Evolutionary conservation across 2,113 vertebrate species (phyloP).

Genomic region (Vulpes ferrilata): DNA sequence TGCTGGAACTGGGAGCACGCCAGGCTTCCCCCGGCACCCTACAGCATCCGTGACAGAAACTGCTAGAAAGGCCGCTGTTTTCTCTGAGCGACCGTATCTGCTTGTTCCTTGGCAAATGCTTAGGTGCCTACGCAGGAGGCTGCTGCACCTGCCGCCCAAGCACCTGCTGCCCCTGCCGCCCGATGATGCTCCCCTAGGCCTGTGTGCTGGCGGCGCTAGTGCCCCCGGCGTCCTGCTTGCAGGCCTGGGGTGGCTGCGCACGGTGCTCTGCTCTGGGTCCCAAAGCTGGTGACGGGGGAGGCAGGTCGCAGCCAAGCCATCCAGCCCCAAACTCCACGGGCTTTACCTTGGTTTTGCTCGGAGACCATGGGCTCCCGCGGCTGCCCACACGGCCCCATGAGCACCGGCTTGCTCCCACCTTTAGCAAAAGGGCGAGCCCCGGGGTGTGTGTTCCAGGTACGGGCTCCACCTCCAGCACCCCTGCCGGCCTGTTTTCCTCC

Average conservation of each 20-base stretch:
- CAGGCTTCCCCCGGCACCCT: too few relatives aligned
- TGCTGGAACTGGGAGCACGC: too few relatives aligned
- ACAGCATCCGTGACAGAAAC: background rate
- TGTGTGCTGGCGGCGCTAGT: too few relatives aligned
- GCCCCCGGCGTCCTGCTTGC: background rate
- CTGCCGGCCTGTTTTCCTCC: background rate
- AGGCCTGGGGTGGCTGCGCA: background rate
- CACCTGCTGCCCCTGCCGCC: too few relatives aligned
- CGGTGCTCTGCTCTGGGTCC: background rate
- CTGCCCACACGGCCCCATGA: background rate
- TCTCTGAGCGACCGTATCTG: background rate
- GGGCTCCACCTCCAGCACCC: background rate
- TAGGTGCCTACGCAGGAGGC: too few relatives aligned
- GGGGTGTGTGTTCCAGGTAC: background rate
- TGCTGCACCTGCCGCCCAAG: too few relatives aligned
- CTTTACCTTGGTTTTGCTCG: background rate
- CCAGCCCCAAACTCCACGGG: background rate
- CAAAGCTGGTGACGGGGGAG: background rate
- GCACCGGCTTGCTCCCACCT: background rate
- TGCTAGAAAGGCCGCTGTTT: background rate
- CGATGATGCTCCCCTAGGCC: too few relatives aligned
- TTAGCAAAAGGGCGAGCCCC: background rate
- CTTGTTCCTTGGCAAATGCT: background rate
- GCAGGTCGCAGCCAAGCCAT: background rate
- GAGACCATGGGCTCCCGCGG: background rate